Evolutionary conservation across 2,113 vertebrate species (phyloP), one percentile per base, ranked within the genome.

Genomic region (Oenanthe oenanthe): DNA sequence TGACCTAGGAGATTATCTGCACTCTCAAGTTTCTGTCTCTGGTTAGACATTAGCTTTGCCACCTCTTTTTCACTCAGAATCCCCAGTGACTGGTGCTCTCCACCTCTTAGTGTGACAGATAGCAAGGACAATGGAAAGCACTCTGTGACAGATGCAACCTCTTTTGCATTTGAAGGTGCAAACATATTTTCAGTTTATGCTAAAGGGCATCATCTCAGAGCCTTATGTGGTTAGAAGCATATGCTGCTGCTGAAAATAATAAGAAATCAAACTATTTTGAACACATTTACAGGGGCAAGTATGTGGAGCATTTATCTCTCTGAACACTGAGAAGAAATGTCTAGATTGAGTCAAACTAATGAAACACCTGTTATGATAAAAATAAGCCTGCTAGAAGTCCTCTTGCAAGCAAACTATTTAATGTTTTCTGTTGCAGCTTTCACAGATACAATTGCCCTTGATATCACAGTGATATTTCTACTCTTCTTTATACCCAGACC

Each of bases 401-500:
- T 82, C 36, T 65, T 94, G 36, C 0, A 4, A 80, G 56, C 34
- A 54, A 92, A 72, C 84, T 77, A n/a, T 77, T 85, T 82, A 78
- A 82, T 94, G 31, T 96, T 97, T 97, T 91, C 71, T 85, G 28
- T 66, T 96, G 31, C 56, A 63, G 48, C 50, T 81, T 96, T 74
- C 57, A 87, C 66, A 91, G 70, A 97, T 68, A 93, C 36, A 90
- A 45, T 91, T 68, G 29, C 38, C 89, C 90, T 95, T 93, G 85
- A 81, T 95, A 88, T 88, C 85, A 89, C 15, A 4, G 74, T 92
- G 66, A 94, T 97, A 96, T 96, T 96, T 96, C 94, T 97, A 34
- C 48, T 56, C 26, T 94, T 96, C 84, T 96, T 97, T 95, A 94
- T 83, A 96, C 75, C 15, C 29, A 89, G 67, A 82, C 60, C 34